Evolutionary conservation across 2,113 vertebrate genomes (phyloP).

Genomic region (Pipra filicauda): DNA sequence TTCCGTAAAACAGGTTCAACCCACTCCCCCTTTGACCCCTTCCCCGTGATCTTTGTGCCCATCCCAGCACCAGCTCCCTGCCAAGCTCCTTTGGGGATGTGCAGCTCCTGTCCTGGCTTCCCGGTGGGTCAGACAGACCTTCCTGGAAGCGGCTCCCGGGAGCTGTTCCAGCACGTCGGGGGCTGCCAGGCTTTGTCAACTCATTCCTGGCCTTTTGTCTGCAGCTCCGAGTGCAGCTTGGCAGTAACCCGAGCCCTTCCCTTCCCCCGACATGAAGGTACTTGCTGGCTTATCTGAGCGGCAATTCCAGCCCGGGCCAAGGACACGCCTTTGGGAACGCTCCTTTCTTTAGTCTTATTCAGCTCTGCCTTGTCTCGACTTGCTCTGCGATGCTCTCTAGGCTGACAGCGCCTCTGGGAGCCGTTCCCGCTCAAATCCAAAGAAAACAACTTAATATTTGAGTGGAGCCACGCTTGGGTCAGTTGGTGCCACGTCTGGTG

Average conservation of each 20-base stretch:
- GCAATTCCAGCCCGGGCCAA: slow-evolving; percentile 33
- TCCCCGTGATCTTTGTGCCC: neutral
- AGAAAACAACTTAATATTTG: rapidly evolving
- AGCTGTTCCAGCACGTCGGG: slow-evolving; percentile 51
- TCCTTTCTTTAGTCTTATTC: slow-evolving; percentile 25
- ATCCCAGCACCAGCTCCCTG: neutral
- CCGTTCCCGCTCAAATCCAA: neutral
- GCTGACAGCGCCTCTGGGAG: neutral
- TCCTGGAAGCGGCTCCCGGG: neutral
- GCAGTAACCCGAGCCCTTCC: slow-evolving; percentile 70
- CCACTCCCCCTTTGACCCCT: neutral
- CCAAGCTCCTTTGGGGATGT: neutral
- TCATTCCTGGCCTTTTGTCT: slow-evolving; percentile 45
- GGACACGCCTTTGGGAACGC: slow-evolving; percentile 61
- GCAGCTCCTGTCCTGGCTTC: neutral
- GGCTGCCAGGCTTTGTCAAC: slow-evolving; percentile 33
- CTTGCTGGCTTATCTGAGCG: slow-evolving; percentile 59
- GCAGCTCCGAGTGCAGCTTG: neutral
- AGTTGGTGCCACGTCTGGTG: rapidly evolving
- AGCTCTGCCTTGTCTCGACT: slow-evolving; percentile 55
- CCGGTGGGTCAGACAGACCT: neutral
- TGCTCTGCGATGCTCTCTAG: slow-evolving; percentile 20
- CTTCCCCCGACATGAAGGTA: slow-evolving; percentile 59
- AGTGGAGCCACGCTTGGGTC: rapidly evolving
- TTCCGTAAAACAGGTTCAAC: rapidly evolving